Conservation (phyloP, 2,888 invertebrate species). For the Drosophila prolongata region DNA sequence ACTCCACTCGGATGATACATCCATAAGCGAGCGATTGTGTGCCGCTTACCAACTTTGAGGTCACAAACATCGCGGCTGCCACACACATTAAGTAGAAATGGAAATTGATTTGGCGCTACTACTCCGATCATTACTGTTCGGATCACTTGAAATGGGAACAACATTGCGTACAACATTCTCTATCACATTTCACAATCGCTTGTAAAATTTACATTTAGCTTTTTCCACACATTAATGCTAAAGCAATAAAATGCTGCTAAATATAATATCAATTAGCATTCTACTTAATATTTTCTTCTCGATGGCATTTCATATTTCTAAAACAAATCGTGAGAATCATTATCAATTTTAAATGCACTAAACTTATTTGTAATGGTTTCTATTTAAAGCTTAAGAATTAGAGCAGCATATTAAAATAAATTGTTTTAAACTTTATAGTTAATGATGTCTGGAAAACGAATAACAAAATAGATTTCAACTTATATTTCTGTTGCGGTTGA, state of each 20-base stretch:
- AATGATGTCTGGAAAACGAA: not conserved
- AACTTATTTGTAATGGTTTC: not conserved
- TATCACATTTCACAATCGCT: slow-evolving; percentile 1
- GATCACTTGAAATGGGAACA: slow-evolving; percentile 5
- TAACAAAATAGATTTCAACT: not conserved
- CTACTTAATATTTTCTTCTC: not conserved
- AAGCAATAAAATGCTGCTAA: slow-evolving; percentile 9
- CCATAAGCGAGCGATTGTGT: slow-evolving; percentile 17
- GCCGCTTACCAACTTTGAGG: slow-evolving; percentile 56
- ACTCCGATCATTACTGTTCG: slow-evolving; percentile 18
- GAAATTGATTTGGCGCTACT: slow-evolving; percentile 46
- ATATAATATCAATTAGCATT: not conserved
- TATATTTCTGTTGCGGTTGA: not conserved
- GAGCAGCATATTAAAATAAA: not conserved
- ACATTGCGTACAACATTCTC: slow-evolving; percentile 4
- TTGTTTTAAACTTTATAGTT: not conserved
- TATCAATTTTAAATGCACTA: not conserved
- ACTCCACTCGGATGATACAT: slow-evolving; percentile 13
- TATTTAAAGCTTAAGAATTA: not conserved
- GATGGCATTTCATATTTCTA: not conserved
- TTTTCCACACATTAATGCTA: not conserved
- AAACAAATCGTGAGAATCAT: no score
- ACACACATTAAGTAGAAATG: slow-evolving; percentile 28
- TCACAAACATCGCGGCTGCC: slow-evolving; percentile 43
- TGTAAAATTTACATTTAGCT: slow-evolving; percentile 17